phyloP scores from a whole-genome alignment of 2,797 vertebrate species.

The Siniperca undulata region DNA sequence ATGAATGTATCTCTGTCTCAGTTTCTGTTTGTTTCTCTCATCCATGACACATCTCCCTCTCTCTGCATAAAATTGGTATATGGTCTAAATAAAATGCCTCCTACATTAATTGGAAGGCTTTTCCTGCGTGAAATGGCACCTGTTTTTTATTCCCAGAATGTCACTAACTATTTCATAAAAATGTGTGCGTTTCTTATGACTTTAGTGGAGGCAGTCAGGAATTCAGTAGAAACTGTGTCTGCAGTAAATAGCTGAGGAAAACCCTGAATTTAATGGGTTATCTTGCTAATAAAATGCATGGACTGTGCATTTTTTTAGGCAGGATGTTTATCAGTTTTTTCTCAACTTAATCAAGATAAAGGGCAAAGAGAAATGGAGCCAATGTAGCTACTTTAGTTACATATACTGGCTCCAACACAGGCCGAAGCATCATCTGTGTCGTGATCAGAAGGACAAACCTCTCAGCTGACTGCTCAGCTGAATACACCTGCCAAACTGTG shows the following conservation, averaged over 20 bases:
- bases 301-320: conserved; percentile 27
- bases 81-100: conserved; percentile 42
- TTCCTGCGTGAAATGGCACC: conserved; percentile 26
- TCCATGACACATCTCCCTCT: conserved; percentile 20
- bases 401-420: not conserved
- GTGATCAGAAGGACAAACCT: conserved; percentile 7
- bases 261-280: conserved; percentile 25
- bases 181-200: conserved; percentile 38
- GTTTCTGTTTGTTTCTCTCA: conserved; percentile 19
- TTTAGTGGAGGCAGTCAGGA: conserved; percentile 34
- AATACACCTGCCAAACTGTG: conserved; percentile 41
- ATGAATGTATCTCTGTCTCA: not conserved
- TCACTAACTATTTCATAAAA: conserved; percentile 52
- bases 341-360: conserved; percentile 47
- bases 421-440: conserved; percentile 21
- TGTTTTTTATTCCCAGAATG: conserved; percentile 26
- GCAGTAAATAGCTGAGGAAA: conserved; percentile 35
- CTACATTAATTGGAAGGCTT: conserved; percentile 25
- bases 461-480: conserved; percentile 18
- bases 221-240: conserved; percentile 39
- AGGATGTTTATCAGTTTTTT: conserved; percentile 19
- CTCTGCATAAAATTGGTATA: conserved; percentile 41
- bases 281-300: conserved; percentile 43
- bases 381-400: not conserved
- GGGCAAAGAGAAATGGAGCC: conserved; percentile 27